These are phyloP conservation scores for Mobula birostris DNA, from an alignment of 2,113 vertebrate species.

Conservation along the genomic window DNA sequence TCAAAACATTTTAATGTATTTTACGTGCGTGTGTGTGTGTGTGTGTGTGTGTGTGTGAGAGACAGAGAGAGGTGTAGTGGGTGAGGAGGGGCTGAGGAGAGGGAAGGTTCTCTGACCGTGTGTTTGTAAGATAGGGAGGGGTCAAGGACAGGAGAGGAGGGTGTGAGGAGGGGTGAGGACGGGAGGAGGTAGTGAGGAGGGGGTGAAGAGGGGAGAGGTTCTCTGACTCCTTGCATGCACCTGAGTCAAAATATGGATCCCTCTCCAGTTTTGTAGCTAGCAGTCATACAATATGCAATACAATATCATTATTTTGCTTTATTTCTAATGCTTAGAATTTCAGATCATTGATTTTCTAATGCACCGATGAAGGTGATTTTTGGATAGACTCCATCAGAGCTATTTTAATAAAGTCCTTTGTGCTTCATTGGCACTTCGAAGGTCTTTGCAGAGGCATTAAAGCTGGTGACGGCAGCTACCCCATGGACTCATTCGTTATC, in stretches of 20 bases:
- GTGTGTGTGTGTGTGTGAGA: neutral
- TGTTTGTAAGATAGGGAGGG: too few species aligned
- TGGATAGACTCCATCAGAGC: slow-evolving; percentile 17
- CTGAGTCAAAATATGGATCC: neutral
- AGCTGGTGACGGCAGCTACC: slow-evolving; percentile 3
- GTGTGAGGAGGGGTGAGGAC: too few species aligned
- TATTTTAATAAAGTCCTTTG: slow-evolving; percentile 32
- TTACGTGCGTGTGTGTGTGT: neutral
- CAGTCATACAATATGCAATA: neutral
- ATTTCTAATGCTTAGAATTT: neutral
- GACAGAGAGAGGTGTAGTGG: too few species aligned
- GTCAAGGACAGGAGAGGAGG: too few species aligned
- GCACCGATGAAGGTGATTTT: slow-evolving; percentile 11
- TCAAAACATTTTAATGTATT: slow-evolving; percentile 8
- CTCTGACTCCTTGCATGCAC: neutral
- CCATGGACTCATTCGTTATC: slow-evolving; percentile 24
- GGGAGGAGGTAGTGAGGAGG: too few species aligned
- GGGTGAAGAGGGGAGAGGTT: too few species aligned
- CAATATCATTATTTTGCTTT: neutral
- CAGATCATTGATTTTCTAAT: neutral
- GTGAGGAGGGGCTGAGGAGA: too few species aligned
- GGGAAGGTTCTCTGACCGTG: too few species aligned
- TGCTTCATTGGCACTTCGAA: slow-evolving; percentile 32
- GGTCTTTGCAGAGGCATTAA: slow-evolving; percentile 13
- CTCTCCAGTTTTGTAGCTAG: neutral